These are phyloP conservation scores for Seira ritae DNA, from an alignment of 2,888 invertebrate genomes.

Conservation along the genomic window DNA sequence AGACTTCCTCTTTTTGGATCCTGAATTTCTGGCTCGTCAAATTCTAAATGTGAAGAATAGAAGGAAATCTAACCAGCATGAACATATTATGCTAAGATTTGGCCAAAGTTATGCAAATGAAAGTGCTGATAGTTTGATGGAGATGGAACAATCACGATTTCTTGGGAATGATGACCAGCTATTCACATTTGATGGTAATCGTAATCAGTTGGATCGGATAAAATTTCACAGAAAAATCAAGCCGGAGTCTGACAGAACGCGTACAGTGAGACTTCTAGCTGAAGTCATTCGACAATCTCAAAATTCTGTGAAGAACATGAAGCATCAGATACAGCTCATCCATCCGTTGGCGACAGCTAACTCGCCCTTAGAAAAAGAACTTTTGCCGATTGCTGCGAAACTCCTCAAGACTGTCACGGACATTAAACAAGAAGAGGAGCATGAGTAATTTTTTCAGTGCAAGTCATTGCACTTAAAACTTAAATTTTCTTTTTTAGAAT, in stretches of 20 bases:
- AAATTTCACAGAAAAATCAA: too few relatives aligned
- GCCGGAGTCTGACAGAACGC: neutral
- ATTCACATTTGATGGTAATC: too few relatives aligned
- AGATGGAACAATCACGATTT: too few relatives aligned
- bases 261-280: constrained; percentile 8
- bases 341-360: neutral
- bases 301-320: constrained; percentile 12
- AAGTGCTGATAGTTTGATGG: too few relatives aligned
- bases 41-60: constrained; percentile 4
- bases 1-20: constrained; percentile 14
- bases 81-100: too few relatives aligned
- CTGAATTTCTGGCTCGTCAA: neutral
- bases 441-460: too few relatives aligned
- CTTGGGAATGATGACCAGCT: too few relatives aligned
- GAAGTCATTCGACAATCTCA: constrained; percentile 19
- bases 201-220: too few relatives aligned
- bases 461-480: too few relatives aligned
- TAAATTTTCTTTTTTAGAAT: too few relatives aligned
- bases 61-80: too few relatives aligned
- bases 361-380: neutral
- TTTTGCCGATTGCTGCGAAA: constrained; percentile 1
- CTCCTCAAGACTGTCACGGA: constrained; percentile 17
- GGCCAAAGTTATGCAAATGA: too few relatives aligned
- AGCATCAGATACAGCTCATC: neutral
- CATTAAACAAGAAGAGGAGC: neutral